phyloP scores from a whole-genome alignment of 2,888 invertebrate genomes.

The Meganola albula region DNA sequence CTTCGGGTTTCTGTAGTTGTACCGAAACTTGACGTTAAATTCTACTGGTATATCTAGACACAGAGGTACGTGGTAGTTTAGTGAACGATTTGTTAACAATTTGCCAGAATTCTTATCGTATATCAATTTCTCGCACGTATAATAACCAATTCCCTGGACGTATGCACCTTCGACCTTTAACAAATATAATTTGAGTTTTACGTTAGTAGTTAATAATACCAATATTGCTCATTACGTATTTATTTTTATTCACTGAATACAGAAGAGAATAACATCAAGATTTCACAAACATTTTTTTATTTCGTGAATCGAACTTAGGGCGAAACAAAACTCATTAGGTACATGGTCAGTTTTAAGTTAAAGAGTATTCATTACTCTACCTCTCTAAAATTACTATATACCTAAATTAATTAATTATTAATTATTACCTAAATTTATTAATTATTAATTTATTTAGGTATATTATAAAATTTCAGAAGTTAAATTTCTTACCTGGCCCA shows the following conservation, averaged over 20 bases:
- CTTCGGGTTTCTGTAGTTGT: slow-evolving; percentile 79
- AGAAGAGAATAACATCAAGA: too few relatives aligned
- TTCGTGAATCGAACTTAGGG: too few relatives aligned
- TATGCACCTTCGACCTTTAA: slow-evolving; percentile 82
- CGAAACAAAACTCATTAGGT: too few relatives aligned
- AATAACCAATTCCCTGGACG: slow-evolving; percentile 83
- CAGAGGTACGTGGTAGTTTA: slow-evolving; percentile 83
- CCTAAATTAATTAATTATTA: too few relatives aligned
- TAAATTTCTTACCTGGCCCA: slow-evolving; percentile 76
- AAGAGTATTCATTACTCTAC: too few relatives aligned
- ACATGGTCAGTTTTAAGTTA: too few relatives aligned
- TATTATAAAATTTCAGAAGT: neutral
- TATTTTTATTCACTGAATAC: too few relatives aligned
- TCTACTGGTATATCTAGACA: slow-evolving; percentile 82
- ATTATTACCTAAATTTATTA: too few relatives aligned
- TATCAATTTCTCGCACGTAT: slow-evolving; percentile 81
- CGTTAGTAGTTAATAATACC: too few relatives aligned
- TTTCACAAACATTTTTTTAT: too few relatives aligned
- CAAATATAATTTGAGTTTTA: neutral
- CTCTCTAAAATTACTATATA: too few relatives aligned
- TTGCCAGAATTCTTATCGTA: slow-evolving; percentile 79
- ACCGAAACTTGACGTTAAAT: slow-evolving; percentile 79
- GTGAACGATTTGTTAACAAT: slow-evolving; percentile 82
- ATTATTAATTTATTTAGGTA: neutral
- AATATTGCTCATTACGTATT: too few relatives aligned